A percentile compares a stretch with the other conserved stretches of the same genome.
These are phyloP conservation scores for Chaetura pelagica DNA, from an alignment of 2,113 vertebrate species.

Conservation along the genomic window DNA sequence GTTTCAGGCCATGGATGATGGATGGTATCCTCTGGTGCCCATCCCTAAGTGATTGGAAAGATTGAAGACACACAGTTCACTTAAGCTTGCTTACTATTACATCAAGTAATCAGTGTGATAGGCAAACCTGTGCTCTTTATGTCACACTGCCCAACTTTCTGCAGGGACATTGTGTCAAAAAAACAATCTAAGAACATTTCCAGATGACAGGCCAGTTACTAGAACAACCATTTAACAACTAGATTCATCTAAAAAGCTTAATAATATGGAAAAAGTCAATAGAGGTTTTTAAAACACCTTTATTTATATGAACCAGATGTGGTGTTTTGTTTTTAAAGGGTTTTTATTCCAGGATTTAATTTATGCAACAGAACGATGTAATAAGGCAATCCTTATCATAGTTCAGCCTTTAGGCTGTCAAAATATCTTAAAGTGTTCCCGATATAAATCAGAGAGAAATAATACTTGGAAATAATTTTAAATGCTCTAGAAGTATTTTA, in stretches of 20 bases:
- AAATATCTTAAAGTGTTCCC: neutral
- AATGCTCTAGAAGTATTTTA: neutral
- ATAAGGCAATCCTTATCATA: neutral
- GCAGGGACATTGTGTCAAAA: conserved; percentile 74
- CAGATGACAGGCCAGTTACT: conserved; percentile 60
- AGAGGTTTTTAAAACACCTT: conserved; percentile 54
- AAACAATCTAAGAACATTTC: conserved; percentile 70
- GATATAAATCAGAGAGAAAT: neutral
- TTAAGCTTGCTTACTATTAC: conserved; percentile 88
- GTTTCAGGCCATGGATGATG: conserved; percentile 89
- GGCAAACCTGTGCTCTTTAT: conserved; percentile 78
- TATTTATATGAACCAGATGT: conserved; percentile 21
- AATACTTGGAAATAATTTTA: neutral
- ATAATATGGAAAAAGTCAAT: conserved; percentile 56
- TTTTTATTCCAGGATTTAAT: neutral
- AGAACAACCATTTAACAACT: conserved; percentile 65
- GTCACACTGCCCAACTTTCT: conserved; percentile 74
- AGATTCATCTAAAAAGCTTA: conserved; percentile 58
- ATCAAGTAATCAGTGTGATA: conserved; percentile 88
- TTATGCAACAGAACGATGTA: neutral
- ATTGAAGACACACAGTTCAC: conserved; percentile 94
- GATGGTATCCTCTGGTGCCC: conserved; percentile 88
- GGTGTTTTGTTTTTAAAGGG: conserved; percentile 12
- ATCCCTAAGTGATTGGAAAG: conserved; percentile 93
- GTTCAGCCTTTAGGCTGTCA: neutral